Conservation (phyloP, 2,888 invertebrate genomes). For the Mesochorus sp. region DNA sequence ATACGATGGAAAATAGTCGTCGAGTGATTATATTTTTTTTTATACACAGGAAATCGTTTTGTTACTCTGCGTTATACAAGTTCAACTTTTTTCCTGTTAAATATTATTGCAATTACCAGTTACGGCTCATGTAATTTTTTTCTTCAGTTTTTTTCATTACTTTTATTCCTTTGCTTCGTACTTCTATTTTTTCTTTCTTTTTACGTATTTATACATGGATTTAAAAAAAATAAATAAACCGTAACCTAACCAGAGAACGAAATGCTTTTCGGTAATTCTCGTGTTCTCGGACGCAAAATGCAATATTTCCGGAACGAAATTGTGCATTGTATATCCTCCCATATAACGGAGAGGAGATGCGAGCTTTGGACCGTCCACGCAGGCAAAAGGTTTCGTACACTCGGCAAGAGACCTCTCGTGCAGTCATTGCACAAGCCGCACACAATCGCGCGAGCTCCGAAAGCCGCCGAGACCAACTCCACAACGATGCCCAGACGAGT, state of each 20-base stretch:
- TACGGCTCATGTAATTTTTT: constrained; percentile 9
- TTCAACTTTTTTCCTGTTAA: constrained; percentile 19
- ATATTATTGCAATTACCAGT: constrained; percentile 17
- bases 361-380: constrained; percentile 25
- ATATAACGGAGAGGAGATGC: constrained; percentile 13
- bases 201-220: background rate
- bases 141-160: background rate
- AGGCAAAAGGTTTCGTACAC: constrained; percentile 29
- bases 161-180: background rate
- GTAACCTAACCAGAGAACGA: constrained; percentile 17
- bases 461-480: constrained; percentile 56
- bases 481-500: constrained; percentile 58
- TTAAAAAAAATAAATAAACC: background rate
- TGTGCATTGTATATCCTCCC: constrained; percentile 62
- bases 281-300: constrained; percentile 63
- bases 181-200: background rate
- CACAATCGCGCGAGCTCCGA: constrained; percentile 55
- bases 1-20: background rate
- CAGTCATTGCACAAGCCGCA: constrained; percentile 49
- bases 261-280: constrained; percentile 30
- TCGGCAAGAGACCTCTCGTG: constrained; percentile 21
- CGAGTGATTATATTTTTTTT: background rate
- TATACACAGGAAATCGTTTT: constrained; percentile 4
- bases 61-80: background rate
- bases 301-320: constrained; percentile 72